phyloP scores from a whole-genome alignment of 2,113 vertebrate species.

The Pachyramphus minor region DNA sequence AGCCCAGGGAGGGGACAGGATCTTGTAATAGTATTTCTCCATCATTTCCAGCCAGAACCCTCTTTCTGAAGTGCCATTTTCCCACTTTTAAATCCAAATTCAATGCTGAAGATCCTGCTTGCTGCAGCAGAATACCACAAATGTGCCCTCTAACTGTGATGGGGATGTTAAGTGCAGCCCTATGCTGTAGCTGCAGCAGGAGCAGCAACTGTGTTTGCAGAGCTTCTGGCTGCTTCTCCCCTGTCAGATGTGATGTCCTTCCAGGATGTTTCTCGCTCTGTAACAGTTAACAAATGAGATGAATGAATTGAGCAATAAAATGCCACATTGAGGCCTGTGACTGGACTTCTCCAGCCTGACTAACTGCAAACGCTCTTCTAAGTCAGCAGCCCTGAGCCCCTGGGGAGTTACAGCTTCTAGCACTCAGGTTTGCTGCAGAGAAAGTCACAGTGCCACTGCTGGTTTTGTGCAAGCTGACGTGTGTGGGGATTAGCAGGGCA shows the following conservation, averaged over 20 bases:
- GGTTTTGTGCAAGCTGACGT: rapidly evolving
- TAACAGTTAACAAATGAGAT: neutral
- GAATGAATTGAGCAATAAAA: neutral
- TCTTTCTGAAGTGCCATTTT: neutral
- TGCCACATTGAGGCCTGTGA: neutral
- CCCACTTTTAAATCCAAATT: neutral
- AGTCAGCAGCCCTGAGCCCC: neutral
- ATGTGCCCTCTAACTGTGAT: neutral
- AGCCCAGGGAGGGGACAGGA: neutral
- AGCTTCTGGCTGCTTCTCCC: neutral
- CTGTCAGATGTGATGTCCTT: neutral
- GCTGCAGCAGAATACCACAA: neutral
- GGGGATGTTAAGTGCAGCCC: neutral
- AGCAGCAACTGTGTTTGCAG: neutral
- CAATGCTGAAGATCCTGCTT: neutral
- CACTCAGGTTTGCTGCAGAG: neutral
- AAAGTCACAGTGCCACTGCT: neutral
- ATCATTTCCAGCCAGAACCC: neutral
- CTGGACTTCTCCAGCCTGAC: neutral
- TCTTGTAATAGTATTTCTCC: neutral
- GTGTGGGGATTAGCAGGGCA: neutral
- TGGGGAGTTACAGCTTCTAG: neutral
- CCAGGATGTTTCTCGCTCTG: neutral
- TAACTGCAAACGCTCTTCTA: neutral
- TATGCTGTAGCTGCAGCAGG: rapidly evolving